Evolutionary conservation across 2,888 invertebrate species (phyloP).

Genomic region (Xestia ashworthii): DNA sequence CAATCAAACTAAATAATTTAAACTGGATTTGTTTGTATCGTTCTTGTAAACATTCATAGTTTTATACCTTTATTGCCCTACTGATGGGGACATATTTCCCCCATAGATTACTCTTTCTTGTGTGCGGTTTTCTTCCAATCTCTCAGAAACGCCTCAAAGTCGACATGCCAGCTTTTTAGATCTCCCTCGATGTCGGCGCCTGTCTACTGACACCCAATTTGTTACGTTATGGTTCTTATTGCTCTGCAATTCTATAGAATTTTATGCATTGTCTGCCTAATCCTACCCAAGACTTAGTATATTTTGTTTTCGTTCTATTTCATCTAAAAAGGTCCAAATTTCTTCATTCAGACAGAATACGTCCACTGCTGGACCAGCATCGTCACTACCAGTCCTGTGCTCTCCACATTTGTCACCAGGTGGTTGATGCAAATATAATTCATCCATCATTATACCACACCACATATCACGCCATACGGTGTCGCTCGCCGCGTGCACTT

Average conservation of each 20-base stretch:
- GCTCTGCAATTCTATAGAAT: too few relatives aligned
- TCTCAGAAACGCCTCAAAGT: background rate
- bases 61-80: background rate
- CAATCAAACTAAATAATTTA: too few relatives aligned
- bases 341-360: background rate
- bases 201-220: background rate
- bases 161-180: background rate
- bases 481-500: conserved; percentile 26
- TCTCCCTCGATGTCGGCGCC: background rate
- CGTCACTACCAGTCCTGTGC: background rate
- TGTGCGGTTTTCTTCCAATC: background rate
- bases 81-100: background rate
- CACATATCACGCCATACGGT: conserved; percentile 23
- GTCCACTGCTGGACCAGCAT: background rate
- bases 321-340: background rate
- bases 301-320: background rate
- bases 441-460: background rate
- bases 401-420: background rate
- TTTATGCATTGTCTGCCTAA: background rate
- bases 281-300: background rate
- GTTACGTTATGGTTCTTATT: too few relatives aligned
- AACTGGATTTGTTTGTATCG: background rate
- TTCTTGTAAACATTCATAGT: background rate
- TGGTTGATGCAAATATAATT: background rate
- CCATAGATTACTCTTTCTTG: background rate